A percentile compares a stretch with the other conserved stretches of the same genome.
phyloP scores from a whole-genome alignment of 2,797 vertebrate species.

The Capromys pilorides region DNA sequence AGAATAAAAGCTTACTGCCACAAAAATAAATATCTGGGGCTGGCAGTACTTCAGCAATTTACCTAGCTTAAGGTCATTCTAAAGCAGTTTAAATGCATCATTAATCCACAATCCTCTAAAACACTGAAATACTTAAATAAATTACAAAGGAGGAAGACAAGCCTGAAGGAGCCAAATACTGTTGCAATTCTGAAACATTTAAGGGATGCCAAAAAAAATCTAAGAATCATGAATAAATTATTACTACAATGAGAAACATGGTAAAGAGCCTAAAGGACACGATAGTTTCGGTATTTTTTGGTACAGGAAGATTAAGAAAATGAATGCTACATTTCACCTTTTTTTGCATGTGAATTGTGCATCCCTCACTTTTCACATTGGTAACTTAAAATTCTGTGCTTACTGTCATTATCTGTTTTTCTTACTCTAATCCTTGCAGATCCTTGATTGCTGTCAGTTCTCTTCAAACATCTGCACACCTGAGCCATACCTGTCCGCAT shows the following conservation, averaged over 20 bases:
- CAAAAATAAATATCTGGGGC: conserved; percentile 81
- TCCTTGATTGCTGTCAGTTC: background rate
- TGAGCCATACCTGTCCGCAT: background rate
- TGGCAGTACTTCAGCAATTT: conserved; percentile 81
- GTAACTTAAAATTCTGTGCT: conserved; percentile 50
- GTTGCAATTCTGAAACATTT: conserved; percentile 71
- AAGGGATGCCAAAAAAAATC: conserved; percentile 61
- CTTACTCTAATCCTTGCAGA: background rate
- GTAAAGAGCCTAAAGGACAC: conserved; percentile 50
- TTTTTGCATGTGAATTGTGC: conserved; percentile 21
- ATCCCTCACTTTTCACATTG: conserved; percentile 52
- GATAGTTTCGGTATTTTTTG: conserved; percentile 20
- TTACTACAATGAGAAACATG: conserved; percentile 62
- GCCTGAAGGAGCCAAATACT: conserved; percentile 66
- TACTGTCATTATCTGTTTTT: background rate
- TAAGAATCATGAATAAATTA: conserved; percentile 76
- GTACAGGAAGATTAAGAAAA: conserved; percentile 57
- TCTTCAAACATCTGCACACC: background rate
- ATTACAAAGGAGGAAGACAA: conserved; percentile 79
- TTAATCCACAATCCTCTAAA: conserved; percentile 84
- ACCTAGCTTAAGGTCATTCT: conserved; percentile 82
- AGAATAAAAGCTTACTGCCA: conserved; percentile 77
- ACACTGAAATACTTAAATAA: conserved; percentile 83
- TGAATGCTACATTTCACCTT: conserved; percentile 13
- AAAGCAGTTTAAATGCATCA: conserved; percentile 83